Percentiles rank a stretch among this genome's conserved stretches.
phyloP scores from a whole-genome alignment of 2,797 vertebrate species.

The Neomorphus geoffroyi region DNA sequence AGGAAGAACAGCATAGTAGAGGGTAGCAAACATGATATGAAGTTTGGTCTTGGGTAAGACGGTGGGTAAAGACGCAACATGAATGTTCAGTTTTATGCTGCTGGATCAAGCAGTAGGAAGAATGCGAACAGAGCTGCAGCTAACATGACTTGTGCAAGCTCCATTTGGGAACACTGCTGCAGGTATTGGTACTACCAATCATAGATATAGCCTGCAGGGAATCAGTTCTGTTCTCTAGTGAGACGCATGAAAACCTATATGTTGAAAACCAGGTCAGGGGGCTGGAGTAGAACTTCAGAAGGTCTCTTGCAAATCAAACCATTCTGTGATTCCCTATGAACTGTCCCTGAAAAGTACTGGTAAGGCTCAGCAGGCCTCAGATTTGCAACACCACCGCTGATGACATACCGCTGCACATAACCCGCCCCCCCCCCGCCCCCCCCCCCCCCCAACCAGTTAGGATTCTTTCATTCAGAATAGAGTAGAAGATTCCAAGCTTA shows the following conservation, averaged over 20 bases:
- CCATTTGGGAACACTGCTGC: background rate
- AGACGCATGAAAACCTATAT: background rate
- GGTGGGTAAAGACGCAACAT: background rate
- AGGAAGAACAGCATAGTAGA: background rate
- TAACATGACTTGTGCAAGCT: background rate
- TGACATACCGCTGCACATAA: background rate
- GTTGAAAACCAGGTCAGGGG: background rate
- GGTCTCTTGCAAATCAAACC: background rate
- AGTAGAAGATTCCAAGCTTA: background rate
- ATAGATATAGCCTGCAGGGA: background rate
- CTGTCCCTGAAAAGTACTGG: background rate
- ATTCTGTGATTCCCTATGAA: background rate
- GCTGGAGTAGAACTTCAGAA: background rate
- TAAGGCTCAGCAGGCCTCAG: background rate
- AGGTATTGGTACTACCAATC: background rate
- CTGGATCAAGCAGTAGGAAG: background rate
- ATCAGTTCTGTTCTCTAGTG: background rate
- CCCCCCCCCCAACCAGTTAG: too few species aligned
- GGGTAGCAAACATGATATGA: rapidly evolving
- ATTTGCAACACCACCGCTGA: background rate
- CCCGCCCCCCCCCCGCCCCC: too few species aligned
- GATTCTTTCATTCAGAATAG: background rate
- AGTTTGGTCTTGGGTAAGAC: background rate
- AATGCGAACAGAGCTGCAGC: background rate
- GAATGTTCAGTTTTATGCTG: background rate